A percentile compares a stretch with the other conserved stretches of the same genome.
Evolutionary conservation across 2,888 invertebrate genomes (phyloP).

Genomic region (Argynnis bischoffii): DNA sequence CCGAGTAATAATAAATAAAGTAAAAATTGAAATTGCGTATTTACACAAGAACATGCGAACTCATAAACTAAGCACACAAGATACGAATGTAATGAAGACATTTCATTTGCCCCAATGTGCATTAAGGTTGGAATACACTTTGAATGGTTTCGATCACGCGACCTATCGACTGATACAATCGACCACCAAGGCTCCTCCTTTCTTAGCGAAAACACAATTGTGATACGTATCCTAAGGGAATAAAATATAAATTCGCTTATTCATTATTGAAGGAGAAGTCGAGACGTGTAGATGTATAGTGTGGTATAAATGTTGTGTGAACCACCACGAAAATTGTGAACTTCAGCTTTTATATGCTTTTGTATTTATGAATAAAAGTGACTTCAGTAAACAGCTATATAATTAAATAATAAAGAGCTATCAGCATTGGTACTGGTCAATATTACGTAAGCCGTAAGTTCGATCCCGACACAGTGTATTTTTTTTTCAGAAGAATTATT

Average conservation of each 20-base stretch:
- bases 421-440: no score
- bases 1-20: background rate
- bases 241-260: conserved; percentile 12
- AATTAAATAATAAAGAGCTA: no score
- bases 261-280: background rate
- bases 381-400: no score
- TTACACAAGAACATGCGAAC: conserved; percentile 12
- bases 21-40: background rate
- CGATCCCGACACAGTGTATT: no score
- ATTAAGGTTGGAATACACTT: conserved; percentile 39
- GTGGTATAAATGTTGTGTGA: conserved; percentile 4
- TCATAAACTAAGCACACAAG: conserved; percentile 30
- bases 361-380: background rate
- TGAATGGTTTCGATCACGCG: conserved; percentile 56
- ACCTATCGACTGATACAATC: conserved; percentile 40
- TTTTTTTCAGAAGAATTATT: no score
- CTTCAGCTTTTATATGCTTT: conserved; percentile 7
- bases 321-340: conserved; percentile 14
- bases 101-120: conserved; percentile 43
- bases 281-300: conserved; percentile 2
- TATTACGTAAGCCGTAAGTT: no score
- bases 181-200: conserved; percentile 24
- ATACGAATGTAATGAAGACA: conserved; percentile 51
- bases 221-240: conserved; percentile 8
- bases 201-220: background rate